Evolutionary conservation across 2,797 vertebrate species (phyloP).

Genomic region (Champsocephalus esox): DNA sequence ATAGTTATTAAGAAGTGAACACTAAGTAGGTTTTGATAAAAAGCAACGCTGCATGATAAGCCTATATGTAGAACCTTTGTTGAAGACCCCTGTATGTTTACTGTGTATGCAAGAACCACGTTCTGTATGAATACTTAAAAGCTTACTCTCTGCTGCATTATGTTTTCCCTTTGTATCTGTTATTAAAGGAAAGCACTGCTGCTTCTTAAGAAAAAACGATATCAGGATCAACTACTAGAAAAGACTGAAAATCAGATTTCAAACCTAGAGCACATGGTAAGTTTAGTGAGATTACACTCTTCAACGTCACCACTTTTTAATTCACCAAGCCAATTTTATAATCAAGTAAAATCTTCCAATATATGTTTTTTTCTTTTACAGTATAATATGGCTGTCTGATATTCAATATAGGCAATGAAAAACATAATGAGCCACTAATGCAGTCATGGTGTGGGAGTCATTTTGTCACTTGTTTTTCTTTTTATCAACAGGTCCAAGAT

Average conservation of each 20-base stretch:
- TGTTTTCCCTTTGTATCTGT: slow-evolving; percentile 9
- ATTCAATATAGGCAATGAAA: neutral
- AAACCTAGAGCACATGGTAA: slow-evolving; percentile 93
- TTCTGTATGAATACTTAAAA: neutral
- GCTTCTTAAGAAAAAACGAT: slow-evolving; percentile 94
- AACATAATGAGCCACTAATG: neutral
- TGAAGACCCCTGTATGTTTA: neutral
- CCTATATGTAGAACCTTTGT: neutral
- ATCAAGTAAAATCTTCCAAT: neutral
- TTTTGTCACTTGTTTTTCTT: neutral
- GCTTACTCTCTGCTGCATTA: neutral
- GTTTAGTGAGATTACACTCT: slow-evolving; percentile 20
- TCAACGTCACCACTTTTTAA: neutral
- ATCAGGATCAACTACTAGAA: slow-evolving; percentile 92
- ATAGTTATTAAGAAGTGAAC: neutral
- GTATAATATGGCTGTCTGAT: neutral
- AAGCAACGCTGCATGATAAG: neutral
- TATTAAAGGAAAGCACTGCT: slow-evolving; percentile 89
- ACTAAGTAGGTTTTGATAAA: neutral
- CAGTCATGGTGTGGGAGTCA: neutral
- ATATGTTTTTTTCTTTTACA: neutral
- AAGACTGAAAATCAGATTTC: slow-evolving; percentile 93
- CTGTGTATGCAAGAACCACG: neutral
- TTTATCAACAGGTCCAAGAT: slow-evolving; percentile 82
- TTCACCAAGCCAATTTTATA: neutral